These are phyloP conservation scores for Tetragnatha versicolor DNA, from an alignment of 1,140 invertebrate genomes.

Conservation along the genomic window DNA sequence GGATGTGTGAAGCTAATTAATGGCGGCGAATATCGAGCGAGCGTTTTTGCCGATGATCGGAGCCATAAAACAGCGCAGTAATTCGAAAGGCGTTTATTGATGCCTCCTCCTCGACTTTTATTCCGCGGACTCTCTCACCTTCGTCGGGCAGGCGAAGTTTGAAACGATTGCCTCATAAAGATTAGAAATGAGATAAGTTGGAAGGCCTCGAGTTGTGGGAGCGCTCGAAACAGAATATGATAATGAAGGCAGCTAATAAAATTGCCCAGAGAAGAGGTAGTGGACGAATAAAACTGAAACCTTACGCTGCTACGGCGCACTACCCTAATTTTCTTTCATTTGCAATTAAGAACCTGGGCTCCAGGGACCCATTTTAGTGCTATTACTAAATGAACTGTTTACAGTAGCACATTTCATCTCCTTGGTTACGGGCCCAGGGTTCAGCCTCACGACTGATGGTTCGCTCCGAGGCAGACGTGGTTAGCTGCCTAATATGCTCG, in stretches of 20 bases:
- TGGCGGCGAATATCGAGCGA: no score
- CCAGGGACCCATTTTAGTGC: conserved; percentile 56
- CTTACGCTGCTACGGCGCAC: conserved; percentile 41
- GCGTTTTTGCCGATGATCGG: no score
- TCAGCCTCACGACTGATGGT: conserved; percentile 39
- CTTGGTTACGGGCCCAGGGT: conserved; percentile 41
- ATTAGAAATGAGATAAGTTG: conserved; percentile 52
- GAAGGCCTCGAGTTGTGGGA: background rate
- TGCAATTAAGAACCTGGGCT: conserved; percentile 55
- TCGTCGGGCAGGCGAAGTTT: conserved; percentile 36
- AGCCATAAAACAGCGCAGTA: conserved; percentile 45
- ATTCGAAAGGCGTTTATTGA: conserved; percentile 48
- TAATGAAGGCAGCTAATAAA: conserved; percentile 56
- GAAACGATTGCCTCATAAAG: conserved; percentile 55
- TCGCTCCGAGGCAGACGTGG: conserved; percentile 32
- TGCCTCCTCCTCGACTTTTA: conserved; percentile 53
- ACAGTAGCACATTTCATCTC: conserved; percentile 56
- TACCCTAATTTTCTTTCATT: conserved; percentile 56
- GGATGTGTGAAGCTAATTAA: no score
- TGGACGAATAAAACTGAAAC: conserved; percentile 53
- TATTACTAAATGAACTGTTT: conserved; percentile 56
- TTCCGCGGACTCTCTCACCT: conserved; percentile 45
- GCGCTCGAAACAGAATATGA: conserved; percentile 53
- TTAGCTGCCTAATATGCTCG: conserved; percentile 34
- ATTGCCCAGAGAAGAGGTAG: conserved; percentile 50